Percentiles rank a stretch among this genome's conserved stretches.
phyloP scores from a whole-genome alignment of 1,140 invertebrate genomes.

The Zaprionus nigranus region DNA sequence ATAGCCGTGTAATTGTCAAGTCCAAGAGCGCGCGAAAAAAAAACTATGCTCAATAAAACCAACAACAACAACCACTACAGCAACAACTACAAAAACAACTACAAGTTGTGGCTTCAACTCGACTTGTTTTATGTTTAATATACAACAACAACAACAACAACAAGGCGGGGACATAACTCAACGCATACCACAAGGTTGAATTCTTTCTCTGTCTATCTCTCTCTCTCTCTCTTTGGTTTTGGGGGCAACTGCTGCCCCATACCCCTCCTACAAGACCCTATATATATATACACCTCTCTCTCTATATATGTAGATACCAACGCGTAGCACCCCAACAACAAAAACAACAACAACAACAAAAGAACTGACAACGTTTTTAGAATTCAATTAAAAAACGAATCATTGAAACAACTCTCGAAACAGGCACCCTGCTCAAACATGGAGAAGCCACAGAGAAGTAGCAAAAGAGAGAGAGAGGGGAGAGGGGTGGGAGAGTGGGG shows the following conservation, averaged over 20 bases:
- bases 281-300: not conserved
- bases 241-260: slow-evolving; percentile 22
- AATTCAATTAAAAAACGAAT: slow-evolving; percentile 80
- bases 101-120: slow-evolving; percentile 54
- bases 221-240: slow-evolving; percentile 7
- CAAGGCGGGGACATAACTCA: slow-evolving; percentile 33
- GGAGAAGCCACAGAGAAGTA: slow-evolving; percentile 7
- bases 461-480: not conserved
- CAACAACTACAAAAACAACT: slow-evolving; percentile 33
- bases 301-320: slow-evolving; percentile 62
- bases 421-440: slow-evolving; percentile 28
- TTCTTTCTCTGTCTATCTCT: slow-evolving; percentile 49
- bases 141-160: slow-evolving; percentile 32
- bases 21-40: slow-evolving; percentile 80
- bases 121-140: slow-evolving; percentile 47
- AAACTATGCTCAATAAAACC: slow-evolving; percentile 66
- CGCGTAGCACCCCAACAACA: slow-evolving; percentile 61
- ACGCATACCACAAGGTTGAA: slow-evolving; percentile 72
- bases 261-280: not conserved
- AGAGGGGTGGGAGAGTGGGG: not conserved
- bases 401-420: slow-evolving; percentile 66
- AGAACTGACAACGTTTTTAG: slow-evolving; percentile 77
- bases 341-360: slow-evolving; percentile 41
- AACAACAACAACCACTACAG: slow-evolving; percentile 18
- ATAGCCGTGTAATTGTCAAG: slow-evolving; percentile 82